Percentiles rank a stretch among this genome's conserved stretches.
These are phyloP conservation scores for Drosophila nigritarsus DNA, from an alignment of 2,888 invertebrate genomes.

Conservation along the genomic window DNA sequence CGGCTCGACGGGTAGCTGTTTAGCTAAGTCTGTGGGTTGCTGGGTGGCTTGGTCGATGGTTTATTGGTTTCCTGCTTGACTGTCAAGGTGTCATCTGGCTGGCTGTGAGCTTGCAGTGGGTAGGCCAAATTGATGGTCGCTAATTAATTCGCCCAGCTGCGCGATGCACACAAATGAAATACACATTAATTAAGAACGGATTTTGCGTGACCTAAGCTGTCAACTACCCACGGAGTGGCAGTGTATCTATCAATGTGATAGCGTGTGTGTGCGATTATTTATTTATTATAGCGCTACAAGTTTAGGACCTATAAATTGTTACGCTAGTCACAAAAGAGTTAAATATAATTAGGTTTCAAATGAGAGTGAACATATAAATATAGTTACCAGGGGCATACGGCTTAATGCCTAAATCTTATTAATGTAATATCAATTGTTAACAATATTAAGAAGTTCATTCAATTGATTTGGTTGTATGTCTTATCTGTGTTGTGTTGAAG, in stretches of 20 bases:
- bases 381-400: background rate
- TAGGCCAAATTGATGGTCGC: conserved; percentile 21
- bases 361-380: background rate
- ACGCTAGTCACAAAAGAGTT: background rate
- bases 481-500: background rate
- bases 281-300: background rate
- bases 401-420: background rate
- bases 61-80: conserved; percentile 23
- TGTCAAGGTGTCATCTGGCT: conserved; percentile 17
- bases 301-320: background rate
- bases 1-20: background rate
- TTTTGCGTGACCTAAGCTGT: conserved; percentile 39
- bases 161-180: conserved; percentile 33
- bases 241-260: background rate
- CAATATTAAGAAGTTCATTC: background rate
- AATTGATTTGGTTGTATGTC: background rate
- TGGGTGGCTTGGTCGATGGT: background rate
- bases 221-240: background rate
- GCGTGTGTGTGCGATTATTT: background rate
- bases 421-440: background rate
- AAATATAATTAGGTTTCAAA: background rate
- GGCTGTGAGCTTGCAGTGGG: background rate
- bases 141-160: conserved; percentile 50
- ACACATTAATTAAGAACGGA: conserved; percentile 64
- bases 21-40: background rate